phyloP scores from a whole-genome alignment of 2,888 invertebrate species.

The Rutpela maculata region DNA sequence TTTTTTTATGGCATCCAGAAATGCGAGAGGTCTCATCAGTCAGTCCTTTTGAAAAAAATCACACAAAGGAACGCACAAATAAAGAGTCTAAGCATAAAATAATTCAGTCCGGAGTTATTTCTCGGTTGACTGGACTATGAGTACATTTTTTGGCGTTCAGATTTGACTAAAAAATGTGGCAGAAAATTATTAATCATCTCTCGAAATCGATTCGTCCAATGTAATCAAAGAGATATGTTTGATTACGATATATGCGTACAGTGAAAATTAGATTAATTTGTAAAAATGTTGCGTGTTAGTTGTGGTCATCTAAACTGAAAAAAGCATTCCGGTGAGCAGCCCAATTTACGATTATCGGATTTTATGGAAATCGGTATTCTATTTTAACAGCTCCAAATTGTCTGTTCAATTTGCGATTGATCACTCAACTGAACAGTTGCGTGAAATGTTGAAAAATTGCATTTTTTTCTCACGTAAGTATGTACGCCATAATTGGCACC shows the following conservation, averaged over 20 bases:
- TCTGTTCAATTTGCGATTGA: not conserved
- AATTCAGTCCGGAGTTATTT: too few relatives aligned
- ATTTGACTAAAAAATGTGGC: too few relatives aligned
- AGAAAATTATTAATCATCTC: too few relatives aligned
- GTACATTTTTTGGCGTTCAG: too few relatives aligned
- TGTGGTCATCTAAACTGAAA: not conserved
- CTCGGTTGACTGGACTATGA: too few relatives aligned
- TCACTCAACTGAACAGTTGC: not conserved
- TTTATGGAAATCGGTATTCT: not conserved
- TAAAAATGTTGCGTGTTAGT: not conserved
- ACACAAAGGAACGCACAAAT: too few relatives aligned
- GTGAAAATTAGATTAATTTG: not conserved
- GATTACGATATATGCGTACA: not conserved
- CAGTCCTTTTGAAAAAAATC: too few relatives aligned
- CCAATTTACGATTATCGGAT: slow-evolving; percentile 1
- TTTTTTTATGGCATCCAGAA: too few relatives aligned
- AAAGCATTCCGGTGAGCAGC: not conserved
- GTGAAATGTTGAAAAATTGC: not conserved
- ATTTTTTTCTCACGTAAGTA: not conserved
- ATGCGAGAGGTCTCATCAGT: too few relatives aligned
- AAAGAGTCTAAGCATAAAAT: too few relatives aligned
- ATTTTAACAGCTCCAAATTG: not conserved
- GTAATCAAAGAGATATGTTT: too few relatives aligned
- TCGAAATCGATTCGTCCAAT: too few relatives aligned
- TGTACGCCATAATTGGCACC: not conserved